Conservation (phyloP, 2,888 invertebrate species). For the Melikaiella ostensackeni region DNA sequence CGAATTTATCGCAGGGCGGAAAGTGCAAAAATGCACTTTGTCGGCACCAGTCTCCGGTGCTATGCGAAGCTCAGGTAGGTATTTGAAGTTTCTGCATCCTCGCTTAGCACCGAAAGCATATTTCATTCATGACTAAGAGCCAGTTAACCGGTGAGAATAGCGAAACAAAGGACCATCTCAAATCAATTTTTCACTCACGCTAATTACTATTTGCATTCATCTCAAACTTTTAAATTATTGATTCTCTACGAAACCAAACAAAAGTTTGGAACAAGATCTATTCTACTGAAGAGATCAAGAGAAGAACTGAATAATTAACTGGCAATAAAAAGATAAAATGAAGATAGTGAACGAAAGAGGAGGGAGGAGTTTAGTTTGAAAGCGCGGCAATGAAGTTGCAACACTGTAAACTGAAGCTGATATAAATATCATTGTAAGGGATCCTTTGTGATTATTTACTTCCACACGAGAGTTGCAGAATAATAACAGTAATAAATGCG, state of each 20-base stretch:
- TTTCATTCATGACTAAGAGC: slow-evolving; percentile 37
- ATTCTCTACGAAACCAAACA: slow-evolving; percentile 6
- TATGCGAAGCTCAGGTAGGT: slow-evolving; percentile 34
- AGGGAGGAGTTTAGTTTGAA: neutral
- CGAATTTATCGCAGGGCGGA: slow-evolving; percentile 57
- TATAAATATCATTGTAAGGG: slow-evolving; percentile 12
- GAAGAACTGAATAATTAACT: neutral
- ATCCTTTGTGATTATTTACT: slow-evolving; percentile 33
- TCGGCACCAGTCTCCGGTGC: slow-evolving; percentile 49
- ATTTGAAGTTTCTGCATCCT: slow-evolving; percentile 8
- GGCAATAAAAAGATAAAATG: neutral
- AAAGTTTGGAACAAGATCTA: neutral
- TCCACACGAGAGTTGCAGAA: slow-evolving; percentile 29
- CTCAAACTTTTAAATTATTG: slow-evolving; percentile 4
- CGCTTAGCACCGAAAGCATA: slow-evolving; percentile 20
- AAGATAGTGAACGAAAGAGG: neutral
- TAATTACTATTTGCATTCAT: slow-evolving; percentile 31
- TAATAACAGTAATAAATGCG: slow-evolving; percentile 32
- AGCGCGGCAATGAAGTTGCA: neutral
- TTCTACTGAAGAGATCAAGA: neutral
- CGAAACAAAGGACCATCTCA: slow-evolving; percentile 23
- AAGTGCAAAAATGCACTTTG: slow-evolving; percentile 65
- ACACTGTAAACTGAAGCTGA: slow-evolving; percentile 4
- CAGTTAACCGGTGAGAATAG: neutral
- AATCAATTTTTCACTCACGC: neutral